Conservation (phyloP, 2,113 vertebrate species). For the Martes martes region DNA sequence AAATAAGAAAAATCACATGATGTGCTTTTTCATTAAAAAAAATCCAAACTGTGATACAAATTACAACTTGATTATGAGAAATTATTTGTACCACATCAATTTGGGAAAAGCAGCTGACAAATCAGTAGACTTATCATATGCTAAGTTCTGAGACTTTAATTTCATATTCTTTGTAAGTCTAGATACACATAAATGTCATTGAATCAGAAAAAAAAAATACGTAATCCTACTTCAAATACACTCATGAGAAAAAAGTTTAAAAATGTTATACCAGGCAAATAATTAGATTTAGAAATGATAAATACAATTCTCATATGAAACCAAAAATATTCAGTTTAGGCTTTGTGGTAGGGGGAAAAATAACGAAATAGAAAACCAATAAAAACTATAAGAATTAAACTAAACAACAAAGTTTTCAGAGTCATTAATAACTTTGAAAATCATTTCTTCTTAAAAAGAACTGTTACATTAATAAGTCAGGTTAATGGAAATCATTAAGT, state of each 20-base stretch:
- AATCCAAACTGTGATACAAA: conserved; percentile 24
- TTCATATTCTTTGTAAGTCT: background rate
- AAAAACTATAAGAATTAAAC: background rate
- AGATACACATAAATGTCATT: background rate
- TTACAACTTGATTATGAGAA: conserved; percentile 25
- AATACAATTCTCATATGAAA: background rate
- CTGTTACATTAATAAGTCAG: background rate
- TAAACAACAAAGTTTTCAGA: background rate
- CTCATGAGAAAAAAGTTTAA: background rate
- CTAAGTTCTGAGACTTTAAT: background rate
- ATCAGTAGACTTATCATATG: background rate
- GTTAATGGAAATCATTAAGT: background rate
- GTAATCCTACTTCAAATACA: background rate
- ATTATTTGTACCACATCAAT: background rate
- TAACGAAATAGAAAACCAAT: background rate
- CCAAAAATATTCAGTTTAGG: background rate
- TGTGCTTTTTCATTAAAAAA: background rate
- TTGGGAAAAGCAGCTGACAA: conserved; percentile 13
- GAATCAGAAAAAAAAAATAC: background rate
- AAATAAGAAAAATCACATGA: conserved; percentile 51
- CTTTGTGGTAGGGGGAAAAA: background rate
- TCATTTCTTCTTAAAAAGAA: background rate
- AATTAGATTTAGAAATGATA: background rate
- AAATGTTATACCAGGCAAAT: background rate
- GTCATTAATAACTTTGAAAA: background rate